A percentile compares a stretch with the other conserved stretches of the same genome.
Conservation (phyloP, 2,113 vertebrate species). For the Cebidichthys violaceus region DNA sequence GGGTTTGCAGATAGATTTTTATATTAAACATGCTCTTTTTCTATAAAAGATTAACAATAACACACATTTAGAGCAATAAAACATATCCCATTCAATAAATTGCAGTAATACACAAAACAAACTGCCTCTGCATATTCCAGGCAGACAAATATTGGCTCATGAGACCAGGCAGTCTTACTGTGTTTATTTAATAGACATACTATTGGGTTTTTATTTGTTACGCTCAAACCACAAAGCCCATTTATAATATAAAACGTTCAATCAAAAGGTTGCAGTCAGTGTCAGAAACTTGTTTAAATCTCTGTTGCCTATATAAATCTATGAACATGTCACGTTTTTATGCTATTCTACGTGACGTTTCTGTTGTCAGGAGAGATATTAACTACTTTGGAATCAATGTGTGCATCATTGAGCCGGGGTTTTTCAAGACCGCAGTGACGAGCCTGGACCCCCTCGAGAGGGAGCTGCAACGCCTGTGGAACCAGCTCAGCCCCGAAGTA, state of each 20-base stretch:
- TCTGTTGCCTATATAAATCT: not conserved
- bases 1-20: not conserved
- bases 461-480: conserved; percentile 88
- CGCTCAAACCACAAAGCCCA: not conserved
- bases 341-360: not conserved
- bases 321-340: not conserved
- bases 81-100: not conserved
- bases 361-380: conserved; percentile 87
- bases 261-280: not conserved
- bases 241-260: not conserved
- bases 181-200: not conserved
- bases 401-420: conserved; percentile 93
- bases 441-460: conserved; percentile 85
- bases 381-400: conserved; percentile 90
- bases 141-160: not conserved
- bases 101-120: not conserved
- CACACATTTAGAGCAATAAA: conserved; percentile 4
- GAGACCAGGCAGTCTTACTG: conserved; percentile 5
- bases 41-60: not conserved
- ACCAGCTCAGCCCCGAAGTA: conserved; percentile 85
- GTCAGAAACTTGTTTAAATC: not conserved
- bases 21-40: not conserved
- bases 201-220: conserved; percentile 2
- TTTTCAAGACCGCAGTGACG: conserved; percentile 91
- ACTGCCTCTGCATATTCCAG: not conserved